Percentiles rank a stretch among this genome's conserved stretches.
Conservation (phyloP, 2,113 vertebrate genomes). For the Xiphophorus hellerii region DNA sequence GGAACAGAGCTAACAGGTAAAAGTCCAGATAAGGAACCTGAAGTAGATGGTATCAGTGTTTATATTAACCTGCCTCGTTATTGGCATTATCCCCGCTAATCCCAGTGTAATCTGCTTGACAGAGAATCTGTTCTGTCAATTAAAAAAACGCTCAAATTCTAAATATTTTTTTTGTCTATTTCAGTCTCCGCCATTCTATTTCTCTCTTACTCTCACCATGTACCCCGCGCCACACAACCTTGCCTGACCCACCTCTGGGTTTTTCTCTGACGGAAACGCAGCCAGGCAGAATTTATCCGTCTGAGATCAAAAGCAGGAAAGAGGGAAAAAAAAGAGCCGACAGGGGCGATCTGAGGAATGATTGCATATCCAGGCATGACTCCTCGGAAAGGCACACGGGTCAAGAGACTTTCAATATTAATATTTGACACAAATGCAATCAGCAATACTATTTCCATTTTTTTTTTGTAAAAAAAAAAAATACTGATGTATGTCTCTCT, state of each 20-base stretch:
- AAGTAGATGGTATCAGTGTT: slow-evolving; percentile 33
- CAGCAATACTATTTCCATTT: background rate
- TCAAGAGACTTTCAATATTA: slow-evolving; percentile 58
- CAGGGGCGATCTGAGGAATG: slow-evolving; percentile 52
- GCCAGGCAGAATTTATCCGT: slow-evolving; percentile 76
- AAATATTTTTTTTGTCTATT: background rate
- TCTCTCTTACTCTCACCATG: slow-evolving; percentile 14
- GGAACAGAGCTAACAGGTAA: slow-evolving; percentile 23
- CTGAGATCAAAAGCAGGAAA: slow-evolving; percentile 68
- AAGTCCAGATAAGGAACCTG: slow-evolving; percentile 30
- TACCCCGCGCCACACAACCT: slow-evolving; percentile 55
- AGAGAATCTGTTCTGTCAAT: slow-evolving; percentile 34
- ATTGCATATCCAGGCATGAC: slow-evolving; percentile 68
- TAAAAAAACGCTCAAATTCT: slow-evolving; percentile 26
- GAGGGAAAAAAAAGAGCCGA: slow-evolving; percentile 35
- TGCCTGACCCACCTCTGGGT: slow-evolving; percentile 53
- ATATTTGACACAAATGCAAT: slow-evolving; percentile 7
- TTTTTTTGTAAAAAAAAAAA: background rate
- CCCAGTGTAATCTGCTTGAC: slow-evolving; percentile 43
- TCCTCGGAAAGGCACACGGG: slow-evolving; percentile 51
- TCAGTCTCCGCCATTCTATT: slow-evolving; percentile 2
- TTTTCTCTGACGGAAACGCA: slow-evolving; percentile 60
- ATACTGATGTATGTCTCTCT: background rate
- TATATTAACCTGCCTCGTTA: slow-evolving; percentile 32
- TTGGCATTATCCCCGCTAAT: slow-evolving; percentile 55